Evolutionary conservation across 2,888 invertebrate genomes (phyloP).

Genomic region (Scaeva pyrastri): DNA sequence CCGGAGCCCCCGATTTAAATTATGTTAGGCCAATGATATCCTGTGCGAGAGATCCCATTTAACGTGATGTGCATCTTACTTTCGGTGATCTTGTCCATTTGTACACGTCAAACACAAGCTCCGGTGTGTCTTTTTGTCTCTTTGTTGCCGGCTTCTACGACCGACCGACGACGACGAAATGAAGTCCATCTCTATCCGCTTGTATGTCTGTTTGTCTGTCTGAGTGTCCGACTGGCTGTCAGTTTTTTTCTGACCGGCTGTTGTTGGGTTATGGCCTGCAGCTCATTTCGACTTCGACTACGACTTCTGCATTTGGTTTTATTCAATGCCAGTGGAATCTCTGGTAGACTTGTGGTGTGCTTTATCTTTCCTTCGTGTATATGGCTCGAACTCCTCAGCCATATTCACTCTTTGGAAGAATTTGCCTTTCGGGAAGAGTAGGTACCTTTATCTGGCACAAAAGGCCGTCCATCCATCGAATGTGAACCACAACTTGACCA

Average conservation of each 20-base stretch:
- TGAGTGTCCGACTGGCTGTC: slow-evolving; percentile 30
- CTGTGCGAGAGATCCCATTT: slow-evolving; percentile 74
- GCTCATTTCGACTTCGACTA: slow-evolving; percentile 54
- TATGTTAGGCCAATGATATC: slow-evolving; percentile 72
- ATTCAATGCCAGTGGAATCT: slow-evolving; percentile 59
- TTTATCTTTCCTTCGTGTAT: slow-evolving; percentile 63
- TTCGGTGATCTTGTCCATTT: slow-evolving; percentile 75
- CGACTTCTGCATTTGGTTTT: slow-evolving; percentile 72
- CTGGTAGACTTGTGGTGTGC: slow-evolving; percentile 70
- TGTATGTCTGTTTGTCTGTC: slow-evolving; percentile 1
- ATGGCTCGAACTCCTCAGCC: slow-evolving; percentile 1
- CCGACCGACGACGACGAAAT: no score
- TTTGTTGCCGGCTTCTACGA: background rate
- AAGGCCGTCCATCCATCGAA: slow-evolving; percentile 26
- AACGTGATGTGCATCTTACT: slow-evolving; percentile 76
- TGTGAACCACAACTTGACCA: slow-evolving; percentile 43
- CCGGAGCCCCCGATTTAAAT: slow-evolving; percentile 65
- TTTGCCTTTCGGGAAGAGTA: slow-evolving; percentile 55
- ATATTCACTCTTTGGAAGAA: slow-evolving; percentile 4
- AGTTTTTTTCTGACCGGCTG: slow-evolving; percentile 55
- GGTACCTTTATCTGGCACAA: slow-evolving; percentile 41
- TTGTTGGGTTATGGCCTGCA: slow-evolving; percentile 54
- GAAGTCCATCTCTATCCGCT: background rate
- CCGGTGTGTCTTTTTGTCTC: slow-evolving; percentile 8
- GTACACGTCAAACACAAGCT: slow-evolving; percentile 68